These are phyloP conservation scores for Nomada goodeniana DNA, from an alignment of 2,888 invertebrate species.

Conservation along the genomic window DNA sequence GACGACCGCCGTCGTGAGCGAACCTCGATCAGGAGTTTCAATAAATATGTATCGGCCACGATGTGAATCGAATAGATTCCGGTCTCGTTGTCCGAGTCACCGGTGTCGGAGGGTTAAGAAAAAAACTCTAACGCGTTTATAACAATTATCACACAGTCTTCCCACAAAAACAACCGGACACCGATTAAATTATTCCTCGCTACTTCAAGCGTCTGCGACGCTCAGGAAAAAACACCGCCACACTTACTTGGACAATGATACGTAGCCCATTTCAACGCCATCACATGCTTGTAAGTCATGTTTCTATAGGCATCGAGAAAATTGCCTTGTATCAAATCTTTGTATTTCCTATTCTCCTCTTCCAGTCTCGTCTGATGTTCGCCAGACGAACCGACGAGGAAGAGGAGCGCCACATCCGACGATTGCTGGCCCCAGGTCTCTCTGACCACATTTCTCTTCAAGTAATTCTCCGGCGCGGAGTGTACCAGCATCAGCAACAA, in stretches of 20 bases:
- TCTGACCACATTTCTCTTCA: conserved; percentile 83
- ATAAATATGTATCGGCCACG: no score
- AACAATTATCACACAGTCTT: no score
- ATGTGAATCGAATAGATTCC: no score
- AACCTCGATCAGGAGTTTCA: no score
- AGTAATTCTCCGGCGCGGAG: conserved; percentile 84
- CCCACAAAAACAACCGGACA: no score
- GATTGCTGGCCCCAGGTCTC: conserved; percentile 84
- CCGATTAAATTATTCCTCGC: no score
- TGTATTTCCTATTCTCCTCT: conserved; percentile 80
- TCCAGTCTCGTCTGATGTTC: conserved; percentile 80
- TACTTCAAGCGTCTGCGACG: neutral
- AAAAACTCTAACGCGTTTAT: no score
- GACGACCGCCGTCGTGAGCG: no score
- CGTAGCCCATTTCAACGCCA: conserved; percentile 86
- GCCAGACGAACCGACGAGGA: conserved; percentile 83
- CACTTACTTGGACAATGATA: conserved; percentile 84
- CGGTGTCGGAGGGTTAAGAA: no score
- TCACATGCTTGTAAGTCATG: conserved; percentile 86
- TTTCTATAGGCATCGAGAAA: conserved; percentile 86
- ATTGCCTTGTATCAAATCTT: conserved; percentile 85
- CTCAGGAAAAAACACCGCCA: no score
- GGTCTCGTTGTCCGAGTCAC: no score
- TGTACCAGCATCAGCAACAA: conserved; percentile 84
- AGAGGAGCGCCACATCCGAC: conserved; percentile 80